Conservation (phyloP, 2,888 invertebrate species). For the Apotomis turbidana region DNA sequence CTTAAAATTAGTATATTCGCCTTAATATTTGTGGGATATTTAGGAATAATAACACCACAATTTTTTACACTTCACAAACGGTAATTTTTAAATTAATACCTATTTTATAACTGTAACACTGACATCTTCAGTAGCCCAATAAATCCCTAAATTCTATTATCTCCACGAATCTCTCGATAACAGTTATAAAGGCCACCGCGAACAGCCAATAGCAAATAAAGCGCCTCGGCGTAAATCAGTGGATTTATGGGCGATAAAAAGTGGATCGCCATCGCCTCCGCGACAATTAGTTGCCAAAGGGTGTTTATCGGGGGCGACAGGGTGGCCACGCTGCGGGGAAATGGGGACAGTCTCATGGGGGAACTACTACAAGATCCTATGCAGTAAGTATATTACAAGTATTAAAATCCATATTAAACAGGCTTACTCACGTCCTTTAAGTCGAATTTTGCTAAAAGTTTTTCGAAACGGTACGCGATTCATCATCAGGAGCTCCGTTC, state of each 20-base stretch:
- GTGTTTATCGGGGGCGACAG: conserved; percentile 65
- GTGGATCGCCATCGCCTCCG: conserved; percentile 64
- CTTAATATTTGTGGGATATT: too few species aligned
- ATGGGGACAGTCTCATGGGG: background rate
- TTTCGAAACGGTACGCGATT: too few species aligned
- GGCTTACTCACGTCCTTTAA: too few species aligned
- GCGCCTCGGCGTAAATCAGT: conserved; percentile 51
- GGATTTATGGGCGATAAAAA: conserved; percentile 64
- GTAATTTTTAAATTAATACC: too few species aligned
- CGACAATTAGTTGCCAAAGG: conserved; percentile 77
- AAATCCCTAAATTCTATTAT: conserved; percentile 11
- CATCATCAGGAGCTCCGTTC: too few species aligned
- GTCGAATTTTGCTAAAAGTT: too few species aligned
- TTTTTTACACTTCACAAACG: too few species aligned
- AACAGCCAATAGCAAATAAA: conserved; percentile 46
- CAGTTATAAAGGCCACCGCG: conserved; percentile 43
- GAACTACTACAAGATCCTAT: background rate
- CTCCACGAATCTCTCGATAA: conserved; percentile 29
- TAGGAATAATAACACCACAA: too few species aligned
- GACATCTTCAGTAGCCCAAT: background rate
- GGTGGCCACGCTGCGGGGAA: conserved; percentile 45
- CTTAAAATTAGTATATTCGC: too few species aligned
- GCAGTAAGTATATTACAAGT: too few species aligned
- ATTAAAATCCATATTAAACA: too few species aligned
- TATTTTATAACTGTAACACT: too few species aligned